These are phyloP conservation scores for Botrylloides violaceus DNA, from an alignment of 23 tunicate species.

Conservation along the genomic window DNA sequence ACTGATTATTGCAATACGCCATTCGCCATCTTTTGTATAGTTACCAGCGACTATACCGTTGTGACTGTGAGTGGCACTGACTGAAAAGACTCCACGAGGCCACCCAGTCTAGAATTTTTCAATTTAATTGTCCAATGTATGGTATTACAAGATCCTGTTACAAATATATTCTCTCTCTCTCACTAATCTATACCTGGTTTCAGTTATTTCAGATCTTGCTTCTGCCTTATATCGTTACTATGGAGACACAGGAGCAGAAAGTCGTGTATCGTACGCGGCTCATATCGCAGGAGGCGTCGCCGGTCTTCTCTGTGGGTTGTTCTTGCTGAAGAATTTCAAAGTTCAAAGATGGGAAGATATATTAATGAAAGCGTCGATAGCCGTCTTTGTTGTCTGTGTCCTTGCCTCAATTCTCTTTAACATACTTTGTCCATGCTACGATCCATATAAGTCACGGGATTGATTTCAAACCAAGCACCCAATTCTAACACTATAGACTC, in stretches of 20 bases:
- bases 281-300: constrained; percentile 90
- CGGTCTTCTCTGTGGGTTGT: constrained; percentile 73
- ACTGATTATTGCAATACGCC: no score
- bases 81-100: no score
- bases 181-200: no score
- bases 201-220: constrained; percentile 81
- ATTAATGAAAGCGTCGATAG: constrained; percentile 42
- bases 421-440: constrained; percentile 72
- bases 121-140: not conserved
- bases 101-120: no score
- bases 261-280: constrained; percentile 80
- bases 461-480: no score
- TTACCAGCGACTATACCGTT: no score
- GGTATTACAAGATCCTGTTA: not conserved
- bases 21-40: no score
- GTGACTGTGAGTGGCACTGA: no score
- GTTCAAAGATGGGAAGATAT: constrained; percentile 64
- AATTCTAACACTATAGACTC: no score
- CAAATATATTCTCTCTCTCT: not conserved
- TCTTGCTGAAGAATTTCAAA: constrained; percentile 74
- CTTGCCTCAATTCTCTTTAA: constrained; percentile 77
- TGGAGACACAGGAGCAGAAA: constrained; percentile 32
- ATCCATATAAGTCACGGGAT: no score
- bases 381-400: constrained; percentile 48
- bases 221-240: constrained; percentile 73